Evolutionary conservation across 2,797 vertebrate species (phyloP).

Genomic region (Poecilia gillii): DNA sequence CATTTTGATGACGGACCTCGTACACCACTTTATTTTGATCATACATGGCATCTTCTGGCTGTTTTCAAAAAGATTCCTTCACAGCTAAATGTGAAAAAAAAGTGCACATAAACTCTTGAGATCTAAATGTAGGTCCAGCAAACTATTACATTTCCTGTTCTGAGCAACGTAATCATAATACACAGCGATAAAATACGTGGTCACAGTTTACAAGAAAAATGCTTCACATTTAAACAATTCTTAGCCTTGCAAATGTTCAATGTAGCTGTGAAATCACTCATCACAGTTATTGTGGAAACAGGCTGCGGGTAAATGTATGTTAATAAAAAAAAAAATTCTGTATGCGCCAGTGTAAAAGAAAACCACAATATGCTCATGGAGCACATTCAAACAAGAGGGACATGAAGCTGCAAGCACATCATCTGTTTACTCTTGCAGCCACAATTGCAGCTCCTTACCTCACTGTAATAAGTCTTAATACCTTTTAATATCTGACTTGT

Average conservation of each 20-base stretch:
- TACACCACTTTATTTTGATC: conserved; percentile 18
- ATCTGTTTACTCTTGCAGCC: not conserved
- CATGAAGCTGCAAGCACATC: not conserved
- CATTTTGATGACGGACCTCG: conserved; percentile 31
- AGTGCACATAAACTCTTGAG: not conserved
- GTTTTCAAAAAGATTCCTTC: not conserved
- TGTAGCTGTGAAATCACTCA: not conserved
- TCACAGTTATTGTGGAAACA: not conserved
- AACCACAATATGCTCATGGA: conserved; percentile 7
- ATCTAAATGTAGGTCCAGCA: too few species aligned
- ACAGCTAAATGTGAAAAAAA: not conserved
- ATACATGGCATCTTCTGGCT: not conserved
- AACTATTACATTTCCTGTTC: not conserved
- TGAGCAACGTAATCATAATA: not conserved
- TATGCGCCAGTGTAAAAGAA: conserved; percentile 43
- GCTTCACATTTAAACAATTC: not conserved
- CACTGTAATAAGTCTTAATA: conserved; percentile 11
- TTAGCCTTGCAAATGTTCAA: not conserved
- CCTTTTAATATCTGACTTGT: conserved; percentile 2
- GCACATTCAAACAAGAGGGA: conserved; percentile 11
- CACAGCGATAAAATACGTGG: not conserved
- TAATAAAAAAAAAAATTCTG: conserved; percentile 40
- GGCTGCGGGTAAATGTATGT: conserved; percentile 30
- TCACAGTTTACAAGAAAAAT: not conserved
- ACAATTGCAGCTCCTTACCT: not conserved